A percentile compares a stretch with the other conserved stretches of the same genome.
phyloP scores from a whole-genome alignment of 2,113 vertebrate species.

The Xyrauchen texanus region DNA sequence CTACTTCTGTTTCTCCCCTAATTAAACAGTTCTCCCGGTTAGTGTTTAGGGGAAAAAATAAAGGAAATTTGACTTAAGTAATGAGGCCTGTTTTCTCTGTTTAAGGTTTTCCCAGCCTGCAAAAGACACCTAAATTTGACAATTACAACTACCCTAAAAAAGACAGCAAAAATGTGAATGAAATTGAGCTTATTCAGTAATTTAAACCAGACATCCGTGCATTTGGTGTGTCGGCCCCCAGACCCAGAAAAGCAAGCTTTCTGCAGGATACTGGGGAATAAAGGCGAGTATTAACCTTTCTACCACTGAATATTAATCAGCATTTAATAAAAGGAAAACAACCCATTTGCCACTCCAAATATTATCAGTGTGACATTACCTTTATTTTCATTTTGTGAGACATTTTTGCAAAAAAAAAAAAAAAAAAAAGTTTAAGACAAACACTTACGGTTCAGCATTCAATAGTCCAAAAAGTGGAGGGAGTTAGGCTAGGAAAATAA shows the following conservation, averaged over 20 bases:
- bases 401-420: slow-evolving; percentile 59
- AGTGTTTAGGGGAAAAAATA: slow-evolving; percentile 10
- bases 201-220: slow-evolving; percentile 88
- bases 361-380: slow-evolving; percentile 80
- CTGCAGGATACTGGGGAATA: slow-evolving; percentile 86
- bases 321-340: slow-evolving; percentile 95
- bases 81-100: slow-evolving; percentile 52
- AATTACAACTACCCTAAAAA: slow-evolving; percentile 59
- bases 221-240: slow-evolving; percentile 74
- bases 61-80: slow-evolving; percentile 54
- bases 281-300: slow-evolving; percentile 87
- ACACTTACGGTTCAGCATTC: slow-evolving; percentile 53
- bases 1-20: slow-evolving; percentile 20
- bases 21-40: slow-evolving; percentile 52
- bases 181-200: slow-evolving; percentile 78
- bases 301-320: slow-evolving; percentile 96
- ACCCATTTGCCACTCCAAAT: slow-evolving; percentile 88
- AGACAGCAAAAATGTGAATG: slow-evolving; percentile 46
- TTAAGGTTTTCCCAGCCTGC: slow-evolving; percentile 49
- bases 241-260: slow-evolving; percentile 76
- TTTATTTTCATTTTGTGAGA: slow-evolving; percentile 70
- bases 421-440: slow-evolving; percentile 66
- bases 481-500: slow-evolving; percentile 55
- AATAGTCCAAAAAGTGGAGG: slow-evolving; percentile 35
- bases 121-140: slow-evolving; percentile 61